phyloP scores from a whole-genome alignment of 2,888 invertebrate genomes.

The Criorhina ranunculi region DNA sequence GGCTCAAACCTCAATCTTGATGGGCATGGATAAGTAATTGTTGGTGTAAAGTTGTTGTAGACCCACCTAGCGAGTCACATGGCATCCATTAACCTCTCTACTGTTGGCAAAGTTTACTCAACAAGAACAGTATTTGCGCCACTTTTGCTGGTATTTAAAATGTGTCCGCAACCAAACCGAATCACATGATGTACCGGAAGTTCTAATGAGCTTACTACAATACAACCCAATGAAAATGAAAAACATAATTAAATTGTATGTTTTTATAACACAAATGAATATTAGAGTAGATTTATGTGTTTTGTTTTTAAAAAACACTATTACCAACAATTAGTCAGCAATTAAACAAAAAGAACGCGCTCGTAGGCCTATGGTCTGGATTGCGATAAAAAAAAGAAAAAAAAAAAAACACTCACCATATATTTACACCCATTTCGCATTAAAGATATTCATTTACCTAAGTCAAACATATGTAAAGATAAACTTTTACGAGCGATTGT shows the following conservation, averaged over 20 bases:
- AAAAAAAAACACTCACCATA: background rate
- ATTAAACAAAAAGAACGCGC: conserved; percentile 3
- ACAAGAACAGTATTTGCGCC: no score
- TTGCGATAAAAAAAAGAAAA: background rate
- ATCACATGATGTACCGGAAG: background rate
- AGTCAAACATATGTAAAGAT: conserved; percentile 51
- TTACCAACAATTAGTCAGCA: conserved; percentile 34
- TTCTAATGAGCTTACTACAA: background rate
- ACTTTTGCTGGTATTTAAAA: no score
- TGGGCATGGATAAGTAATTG: no score
- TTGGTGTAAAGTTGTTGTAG: no score
- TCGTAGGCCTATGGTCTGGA: background rate
- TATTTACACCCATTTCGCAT: conserved; percentile 49
- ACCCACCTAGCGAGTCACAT: no score
- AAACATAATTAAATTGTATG: background rate
- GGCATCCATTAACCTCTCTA: no score
- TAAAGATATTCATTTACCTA: conserved; percentile 36
- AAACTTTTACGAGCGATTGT: conserved; percentile 46
- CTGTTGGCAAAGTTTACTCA: no score
- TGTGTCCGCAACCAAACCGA: background rate
- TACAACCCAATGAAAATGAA: background rate
- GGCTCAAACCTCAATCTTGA: no score
- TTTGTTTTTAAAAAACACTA: background rate
- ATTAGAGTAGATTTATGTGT: conserved; percentile 5
- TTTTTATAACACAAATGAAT: background rate